Evolutionary conservation across 2,113 vertebrate species (phyloP).

Genomic region (Triplophysa siluroides): DNA sequence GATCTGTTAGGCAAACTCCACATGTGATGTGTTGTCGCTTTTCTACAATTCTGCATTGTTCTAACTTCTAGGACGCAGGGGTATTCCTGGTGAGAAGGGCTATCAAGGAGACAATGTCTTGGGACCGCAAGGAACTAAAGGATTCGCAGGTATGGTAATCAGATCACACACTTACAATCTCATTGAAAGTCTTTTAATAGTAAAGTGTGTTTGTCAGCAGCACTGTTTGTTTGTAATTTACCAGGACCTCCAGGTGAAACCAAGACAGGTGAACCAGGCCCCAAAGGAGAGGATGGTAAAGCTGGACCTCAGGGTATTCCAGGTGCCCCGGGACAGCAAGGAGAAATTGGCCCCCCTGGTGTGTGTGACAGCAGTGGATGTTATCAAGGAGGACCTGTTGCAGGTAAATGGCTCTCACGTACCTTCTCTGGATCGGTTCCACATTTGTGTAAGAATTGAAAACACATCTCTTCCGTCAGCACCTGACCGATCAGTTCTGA

Average conservation of each 20-base stretch:
- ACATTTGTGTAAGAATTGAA: too few relatives aligned
- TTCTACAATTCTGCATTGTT: neutral
- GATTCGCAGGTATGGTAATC: constrained; percentile 69
- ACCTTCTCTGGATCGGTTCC: too few relatives aligned
- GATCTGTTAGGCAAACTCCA: neutral
- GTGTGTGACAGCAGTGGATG: constrained; percentile 81
- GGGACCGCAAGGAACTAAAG: constrained; percentile 70
- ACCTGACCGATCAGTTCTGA: too few relatives aligned
- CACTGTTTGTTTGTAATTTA: constrained; percentile 29
- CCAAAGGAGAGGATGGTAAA: constrained; percentile 74
- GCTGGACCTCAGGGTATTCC: constrained; percentile 70
- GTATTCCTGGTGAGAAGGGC: constrained; percentile 67
- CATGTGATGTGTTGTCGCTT: neutral
- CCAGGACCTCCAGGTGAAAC: constrained; percentile 80
- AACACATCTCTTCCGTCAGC: too few relatives aligned
- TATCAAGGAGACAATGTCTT: constrained; percentile 65
- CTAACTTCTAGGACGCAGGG: constrained; percentile 65
- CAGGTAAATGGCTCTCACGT: constrained; percentile 30
- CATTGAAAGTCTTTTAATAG: neutral
- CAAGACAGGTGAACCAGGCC: constrained; percentile 72
- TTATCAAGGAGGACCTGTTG: constrained; percentile 49
- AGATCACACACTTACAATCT: neutral
- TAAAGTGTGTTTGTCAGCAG: neutral
- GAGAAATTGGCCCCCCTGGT: constrained; percentile 78
- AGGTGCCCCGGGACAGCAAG: constrained; percentile 73